Evolutionary conservation across 1,140 invertebrate species (phyloP), one percentile per base, ranked within the genome.

Genomic region (Carcinoscorpius rotundicauda): DNA sequence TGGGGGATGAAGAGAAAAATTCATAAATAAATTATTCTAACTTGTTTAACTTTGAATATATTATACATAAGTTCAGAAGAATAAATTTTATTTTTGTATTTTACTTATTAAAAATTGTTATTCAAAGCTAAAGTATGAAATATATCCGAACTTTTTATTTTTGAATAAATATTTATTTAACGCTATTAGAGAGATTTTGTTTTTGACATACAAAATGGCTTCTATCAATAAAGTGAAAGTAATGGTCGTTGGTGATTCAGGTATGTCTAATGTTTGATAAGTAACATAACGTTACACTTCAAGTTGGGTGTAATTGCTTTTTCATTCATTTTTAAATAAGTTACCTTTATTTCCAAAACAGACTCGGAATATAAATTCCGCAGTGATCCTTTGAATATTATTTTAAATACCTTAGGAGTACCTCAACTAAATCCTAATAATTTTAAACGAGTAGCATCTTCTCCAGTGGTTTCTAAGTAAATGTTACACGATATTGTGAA

Each of bases 231-330:
- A 91, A 82, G 91, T 94, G 5, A 88, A 91, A 80, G 86, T 97
- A 63, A 83, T 96, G 64, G 86, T 96, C 61, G 85, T 95, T 64
- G 93, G 93, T 57, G 93, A 96, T 84, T 95, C 92, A 68, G 91
- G 91, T 88, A 81, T 73, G 49, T 3, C 8, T 52, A 49, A 53
- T 6, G 55, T 3, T 9, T 49, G 5, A 9, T 62, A 4, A 53
- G 10, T n/a, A n/a, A n/a, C 6, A 10, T 3, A 62, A 53, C 5
- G 5, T 53, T 62, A 11, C 5, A 29, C 4, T 53, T 11, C 6
- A 6, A 8, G 3, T 49, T 4, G 8, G 9, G 10, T 61, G 60
- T 11, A 61, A 58, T 6, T 64, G 63, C 8, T 10, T 5, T 49
- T 49, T 48, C 11, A 64, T 49, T 49, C 49, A 49, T 5, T 3